Evolutionary conservation across 2,888 invertebrate species (phyloP), one percentile per base, ranked within the genome.

Genomic region (Lycia hirtaria): DNA sequence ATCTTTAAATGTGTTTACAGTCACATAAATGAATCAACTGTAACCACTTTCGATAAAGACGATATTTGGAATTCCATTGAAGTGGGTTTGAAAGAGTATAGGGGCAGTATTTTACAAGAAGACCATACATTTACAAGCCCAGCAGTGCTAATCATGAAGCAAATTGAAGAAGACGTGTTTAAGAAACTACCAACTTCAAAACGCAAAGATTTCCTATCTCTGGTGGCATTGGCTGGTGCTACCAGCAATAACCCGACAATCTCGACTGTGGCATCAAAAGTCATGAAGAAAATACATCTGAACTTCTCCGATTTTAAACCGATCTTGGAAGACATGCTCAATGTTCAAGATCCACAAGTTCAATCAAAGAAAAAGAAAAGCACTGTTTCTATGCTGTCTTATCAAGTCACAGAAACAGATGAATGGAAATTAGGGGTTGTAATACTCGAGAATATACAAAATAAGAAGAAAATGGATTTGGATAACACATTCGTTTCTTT

Each of bases 401-500:
- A 93, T n/a, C 93, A 94, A 71, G 87, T 96, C 24, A 86, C 95
- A 0, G 94, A 95, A 67, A 94, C 93, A 0, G 75, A 88, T 0
- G 93, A 94, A 59, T 98, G 98, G 98, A 95, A 94, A 73, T 90
- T 96, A 47, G 97, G 97, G 0, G 93, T 96, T 17, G 94, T 96
- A 0, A 84, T 97, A 0, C 87, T 98, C 20, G 98, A 98, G 85
- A 94, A 96, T 62, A 92, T 97, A 10, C 98, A 98, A 81, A 95
- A 94, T 68, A 97, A 98, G 76, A 96, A 96, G 81, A 96, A 96
- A 81, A 93, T 98, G 63, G 81, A 89, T 0, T 93, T 96, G 41
- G 92, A 94, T 10, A 93, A 94, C 49, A 68, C 93, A 0, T 88
- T 98, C 38, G 92, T 98, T n/a, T 94, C 95, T 0, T 76, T 94